Percentiles rank a stretch among this genome's conserved stretches.
Conservation (phyloP, 2,113 vertebrate species). For the Oenanthe oenanthe region DNA sequence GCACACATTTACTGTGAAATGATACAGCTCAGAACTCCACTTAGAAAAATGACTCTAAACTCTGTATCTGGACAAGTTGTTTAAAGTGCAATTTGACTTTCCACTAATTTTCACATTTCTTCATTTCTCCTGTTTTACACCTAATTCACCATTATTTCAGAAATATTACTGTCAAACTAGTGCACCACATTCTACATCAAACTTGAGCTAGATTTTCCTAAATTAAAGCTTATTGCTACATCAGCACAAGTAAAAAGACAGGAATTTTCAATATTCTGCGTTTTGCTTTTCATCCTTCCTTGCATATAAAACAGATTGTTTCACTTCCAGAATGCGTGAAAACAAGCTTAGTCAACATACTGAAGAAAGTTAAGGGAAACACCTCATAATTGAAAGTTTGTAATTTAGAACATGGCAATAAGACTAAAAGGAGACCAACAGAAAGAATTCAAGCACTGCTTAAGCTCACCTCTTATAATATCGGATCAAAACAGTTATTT, state of each 20-base stretch:
- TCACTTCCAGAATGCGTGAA: neutral
- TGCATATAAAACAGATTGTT: neutral
- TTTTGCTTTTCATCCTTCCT: neutral
- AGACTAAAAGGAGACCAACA: neutral
- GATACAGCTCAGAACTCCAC: neutral
- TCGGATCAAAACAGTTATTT: neutral
- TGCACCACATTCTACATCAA: neutral
- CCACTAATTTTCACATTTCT: neutral
- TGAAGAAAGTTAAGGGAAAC: neutral
- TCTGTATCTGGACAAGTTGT: neutral
- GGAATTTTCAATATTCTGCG: neutral
- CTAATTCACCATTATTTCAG: neutral
- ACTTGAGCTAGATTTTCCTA: neutral
- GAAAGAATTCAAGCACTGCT: neutral
- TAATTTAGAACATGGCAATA: neutral
- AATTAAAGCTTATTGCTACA: neutral
- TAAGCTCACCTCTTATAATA: neutral
- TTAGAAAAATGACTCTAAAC: neutral
- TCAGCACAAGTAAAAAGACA: neutral
- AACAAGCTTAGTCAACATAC: neutral
- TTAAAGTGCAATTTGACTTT: neutral
- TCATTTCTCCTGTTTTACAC: neutral
- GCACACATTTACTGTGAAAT: neutral
- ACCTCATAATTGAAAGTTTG: neutral
- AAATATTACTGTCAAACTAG: neutral